Base-by-base conservation (phyloP, 2,113 vertebrate species). In the Hippocampus abdominalis region DNA sequence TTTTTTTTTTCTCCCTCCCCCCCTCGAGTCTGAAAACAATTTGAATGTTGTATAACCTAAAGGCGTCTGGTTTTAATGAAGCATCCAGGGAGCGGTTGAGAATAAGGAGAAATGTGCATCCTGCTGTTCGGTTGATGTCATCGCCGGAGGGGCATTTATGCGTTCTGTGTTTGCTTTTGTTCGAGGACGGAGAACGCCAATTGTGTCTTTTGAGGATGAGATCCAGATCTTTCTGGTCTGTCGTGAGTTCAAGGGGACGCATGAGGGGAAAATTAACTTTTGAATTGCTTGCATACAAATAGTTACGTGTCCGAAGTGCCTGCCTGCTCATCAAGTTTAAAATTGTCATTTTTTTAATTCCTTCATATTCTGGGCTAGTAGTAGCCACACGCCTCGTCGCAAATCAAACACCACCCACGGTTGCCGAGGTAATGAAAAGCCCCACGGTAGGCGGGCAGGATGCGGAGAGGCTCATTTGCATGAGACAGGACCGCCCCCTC, bases 41-140 rank as follows among this genome's bases (percentile, higher is more conserved):
- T 75, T 82, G 15, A 88, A 82, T 80, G 73, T 76, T 89, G 85
- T 80, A 82, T 57, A 83, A 68, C 69, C 68, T 68, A 66, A 66
- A 48, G 44, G 23, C 44, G 36, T 66, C 64, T 49, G 16, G 8
- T 66, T 66, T 66, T 66, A 66, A 66, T 66, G 18, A 66, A 64
- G 39, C 61, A 64, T 42, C 36, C 36, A 59, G 64, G 74, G 40
- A 76, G 71, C 12, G 74, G 39, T 64, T 69, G 40, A 44, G 67
- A 77, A 62, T 15, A 32, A 68, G 57, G 29, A 40, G 25, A 70
- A 59, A 76, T 39, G 67, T 51, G 69, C 62, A 76, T 73, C 65
- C 13, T 53, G 49, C 66, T 76, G 68, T 42, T 79, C 66, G 36
- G 64, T 68, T 74, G 49, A 60, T 66, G 32, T 71, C 70, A 72